Base-by-base conservation (phyloP, 2,888 invertebrate genomes). In the Drosophila mercatorum region DNA sequence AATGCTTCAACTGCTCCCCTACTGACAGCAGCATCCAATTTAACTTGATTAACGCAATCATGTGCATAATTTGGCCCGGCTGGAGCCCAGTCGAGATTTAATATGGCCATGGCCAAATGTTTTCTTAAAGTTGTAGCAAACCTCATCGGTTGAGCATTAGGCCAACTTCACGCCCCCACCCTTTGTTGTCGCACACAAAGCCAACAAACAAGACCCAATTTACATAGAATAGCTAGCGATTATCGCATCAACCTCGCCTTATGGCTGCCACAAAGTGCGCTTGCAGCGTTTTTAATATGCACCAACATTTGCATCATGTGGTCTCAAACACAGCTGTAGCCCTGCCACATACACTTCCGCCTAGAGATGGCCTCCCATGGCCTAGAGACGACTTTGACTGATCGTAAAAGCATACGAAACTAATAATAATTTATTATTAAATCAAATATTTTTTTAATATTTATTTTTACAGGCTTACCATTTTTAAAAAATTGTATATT, bases 211-310 rank as follows among this genome's bases (percentile, higher is more conserved):
- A 72, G 80, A 75, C 69, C 60, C 75, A 78, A 88, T 84, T 86
- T 84, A 80, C 87, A 86, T 80, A 78, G 80, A 84, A 88, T 80
- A 88, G 65, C 73, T 76, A 47, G 60, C 78, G 86, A 88, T 88
- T 83, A 84, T 83, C 81, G 76, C 70, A 71, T 68, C 60, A 51
- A 53, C 61, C 51, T 65, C 49, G 68, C 69, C 78, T 79, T 73
- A 63, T 77, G 66, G 65, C 59, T 73, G 67, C 73, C 60, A 31
- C 69, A 75, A 75, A 87, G 53, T 71, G 75, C 71, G 79, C 86
- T 63, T 49, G 67, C 72, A 77, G 80, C 80, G 22, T 68, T 88
- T 88, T 80, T 71, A 82, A 78, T 78, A 80, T 85, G 72, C 83
- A 85, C 69, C 63, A 71, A 46, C 36, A 34, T 43, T 58, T 56